Evolutionary conservation across 35 echinoderm and acorn worm species (phyloP).

Genomic region (Heliocidaris erythrogramma): DNA sequence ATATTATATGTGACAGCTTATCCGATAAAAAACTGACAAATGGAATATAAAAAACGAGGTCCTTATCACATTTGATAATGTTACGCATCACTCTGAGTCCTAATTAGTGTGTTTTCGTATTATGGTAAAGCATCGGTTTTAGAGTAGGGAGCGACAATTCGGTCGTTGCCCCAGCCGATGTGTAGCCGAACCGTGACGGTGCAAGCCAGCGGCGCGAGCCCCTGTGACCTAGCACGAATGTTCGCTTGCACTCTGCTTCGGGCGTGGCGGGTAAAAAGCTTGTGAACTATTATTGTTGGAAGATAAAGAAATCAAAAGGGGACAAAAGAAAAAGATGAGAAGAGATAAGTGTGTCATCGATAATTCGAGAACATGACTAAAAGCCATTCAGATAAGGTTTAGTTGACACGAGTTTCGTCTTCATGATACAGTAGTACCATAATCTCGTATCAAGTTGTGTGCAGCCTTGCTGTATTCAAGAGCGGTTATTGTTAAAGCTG

Average conservation of each 20-base stretch:
- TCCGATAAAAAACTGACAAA: neutral
- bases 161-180: neutral
- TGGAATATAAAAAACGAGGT: neutral
- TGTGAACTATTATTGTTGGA: neutral
- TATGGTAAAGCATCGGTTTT: neutral
- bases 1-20: neutral
- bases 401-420: neutral
- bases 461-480: neutral
- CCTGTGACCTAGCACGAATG: constrained; percentile 6
- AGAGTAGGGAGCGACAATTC: neutral
- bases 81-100: neutral
- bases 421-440: neutral
- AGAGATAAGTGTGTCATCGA: neutral
- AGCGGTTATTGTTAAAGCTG: neutral
- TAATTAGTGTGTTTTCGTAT: neutral
- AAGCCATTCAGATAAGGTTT: neutral
- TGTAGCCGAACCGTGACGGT: neutral
- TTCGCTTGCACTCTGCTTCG: neutral
- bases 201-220: neutral
- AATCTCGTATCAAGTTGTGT: neutral
- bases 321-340: neutral
- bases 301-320: neutral
- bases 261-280: neutral
- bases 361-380: neutral
- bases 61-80: neutral